Evolutionary conservation across 2,797 vertebrate species (phyloP).

Genomic region (Hippopotamyrus pictus): DNA sequence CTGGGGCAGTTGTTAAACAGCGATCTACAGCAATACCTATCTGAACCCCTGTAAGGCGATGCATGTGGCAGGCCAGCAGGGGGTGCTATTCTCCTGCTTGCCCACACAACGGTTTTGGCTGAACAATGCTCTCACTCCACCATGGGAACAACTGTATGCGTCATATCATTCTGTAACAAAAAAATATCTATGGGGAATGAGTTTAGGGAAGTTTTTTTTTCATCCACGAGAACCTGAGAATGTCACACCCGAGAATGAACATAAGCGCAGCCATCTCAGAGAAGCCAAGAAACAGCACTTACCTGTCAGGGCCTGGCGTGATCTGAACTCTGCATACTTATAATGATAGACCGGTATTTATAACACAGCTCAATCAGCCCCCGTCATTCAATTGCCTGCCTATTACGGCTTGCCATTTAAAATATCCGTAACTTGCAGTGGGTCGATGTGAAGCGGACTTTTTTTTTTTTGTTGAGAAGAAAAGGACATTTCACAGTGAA

Average conservation of each 20-base stretch:
- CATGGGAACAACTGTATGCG: background rate
- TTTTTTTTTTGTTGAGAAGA: background rate
- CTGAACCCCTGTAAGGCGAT: background rate
- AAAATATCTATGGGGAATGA: background rate
- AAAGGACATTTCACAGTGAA: background rate
- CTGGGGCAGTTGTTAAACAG: background rate
- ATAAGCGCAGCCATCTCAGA: background rate
- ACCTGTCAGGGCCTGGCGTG: background rate
- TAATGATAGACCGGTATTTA: background rate
- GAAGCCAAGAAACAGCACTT: background rate
- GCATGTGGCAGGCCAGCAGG: background rate
- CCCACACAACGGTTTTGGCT: background rate
- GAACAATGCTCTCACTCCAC: background rate
- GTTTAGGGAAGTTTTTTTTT: background rate
- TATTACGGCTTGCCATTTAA: background rate
- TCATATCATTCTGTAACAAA: background rate
- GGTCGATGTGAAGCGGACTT: background rate
- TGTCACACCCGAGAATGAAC: background rate
- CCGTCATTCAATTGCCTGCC: background rate
- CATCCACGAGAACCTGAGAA: background rate
- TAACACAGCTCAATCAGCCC: background rate
- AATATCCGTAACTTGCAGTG: background rate
- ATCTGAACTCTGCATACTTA: background rate
- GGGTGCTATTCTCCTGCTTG: background rate
- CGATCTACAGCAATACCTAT: background rate